phyloP scores from a whole-genome alignment of 2,113 vertebrate species.

The Romanogobio albipinnatus region DNA sequence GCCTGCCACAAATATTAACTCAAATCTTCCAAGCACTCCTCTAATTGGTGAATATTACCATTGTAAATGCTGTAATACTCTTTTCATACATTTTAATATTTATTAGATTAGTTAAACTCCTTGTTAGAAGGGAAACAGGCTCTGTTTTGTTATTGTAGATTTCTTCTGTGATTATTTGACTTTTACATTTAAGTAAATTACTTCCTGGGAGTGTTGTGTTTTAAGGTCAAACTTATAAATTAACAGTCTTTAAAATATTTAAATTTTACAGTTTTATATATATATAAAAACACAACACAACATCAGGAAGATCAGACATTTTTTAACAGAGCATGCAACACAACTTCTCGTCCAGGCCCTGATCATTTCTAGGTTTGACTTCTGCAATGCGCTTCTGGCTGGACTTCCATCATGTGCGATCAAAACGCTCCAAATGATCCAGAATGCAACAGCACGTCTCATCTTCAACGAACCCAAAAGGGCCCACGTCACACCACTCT shows the following conservation, averaged over 20 bases:
- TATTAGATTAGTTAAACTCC: constrained; percentile 48
- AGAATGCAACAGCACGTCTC: too few species aligned
- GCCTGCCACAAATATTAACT: constrained; percentile 56
- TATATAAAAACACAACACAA: too few species aligned
- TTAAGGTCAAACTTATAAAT: not conserved
- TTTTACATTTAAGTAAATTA: not conserved
- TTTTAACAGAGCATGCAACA: too few species aligned
- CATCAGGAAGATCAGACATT: too few species aligned
- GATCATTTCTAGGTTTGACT: too few species aligned
- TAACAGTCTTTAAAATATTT: not conserved
- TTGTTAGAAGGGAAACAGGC: constrained; percentile 36
- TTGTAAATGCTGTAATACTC: constrained; percentile 52
- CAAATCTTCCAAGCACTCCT: constrained; percentile 15
- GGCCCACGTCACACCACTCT: too few species aligned
- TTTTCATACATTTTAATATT: constrained; percentile 52
- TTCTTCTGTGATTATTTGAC: not conserved
- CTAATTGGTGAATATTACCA: constrained; percentile 61
- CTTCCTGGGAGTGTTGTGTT: not conserved
- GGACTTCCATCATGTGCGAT: too few species aligned
- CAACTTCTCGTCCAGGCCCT: too few species aligned
- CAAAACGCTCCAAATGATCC: too few species aligned
- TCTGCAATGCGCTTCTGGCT: too few species aligned
- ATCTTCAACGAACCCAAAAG: too few species aligned
- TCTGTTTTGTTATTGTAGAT: constrained; percentile 52
- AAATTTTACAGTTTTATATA: too few species aligned